These are phyloP conservation scores for Dysidea cf. avara DNA, from an alignment of 37 sponge, comb jelly and placozoan genomes.

Conservation along the genomic window DNA sequence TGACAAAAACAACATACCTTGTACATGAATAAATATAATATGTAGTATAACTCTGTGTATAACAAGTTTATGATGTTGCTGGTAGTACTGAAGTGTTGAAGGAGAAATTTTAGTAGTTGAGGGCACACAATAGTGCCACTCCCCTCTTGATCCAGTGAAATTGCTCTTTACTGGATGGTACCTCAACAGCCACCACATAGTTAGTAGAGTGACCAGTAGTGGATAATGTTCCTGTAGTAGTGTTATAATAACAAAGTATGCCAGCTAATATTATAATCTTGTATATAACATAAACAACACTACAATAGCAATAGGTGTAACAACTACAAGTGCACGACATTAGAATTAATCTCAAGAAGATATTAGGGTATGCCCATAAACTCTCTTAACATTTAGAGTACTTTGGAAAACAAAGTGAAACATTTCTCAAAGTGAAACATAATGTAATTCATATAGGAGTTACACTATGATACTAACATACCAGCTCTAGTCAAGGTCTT, in stretches of 20 bases:
- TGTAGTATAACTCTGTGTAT: too few relatives aligned
- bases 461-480: conserved; percentile 9
- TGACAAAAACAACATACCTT: too few relatives aligned
- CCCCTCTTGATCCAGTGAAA: conserved; percentile 92
- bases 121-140: conserved; percentile 85
- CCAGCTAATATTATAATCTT: not conserved
- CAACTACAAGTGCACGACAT: too few relatives aligned
- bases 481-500: conserved; percentile 98
- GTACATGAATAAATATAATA: too few relatives aligned
- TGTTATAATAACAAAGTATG: not conserved
- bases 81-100: too few relatives aligned
- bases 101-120: conserved; percentile 90
- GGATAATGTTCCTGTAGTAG: conserved; percentile 59
- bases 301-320: not conserved
- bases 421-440: too few relatives aligned
- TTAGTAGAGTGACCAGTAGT: conserved; percentile 90
- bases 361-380: not conserved
- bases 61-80: too few relatives aligned
- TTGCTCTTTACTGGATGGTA: conserved; percentile 77
- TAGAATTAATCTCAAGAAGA: too few relatives aligned
- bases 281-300: not conserved
- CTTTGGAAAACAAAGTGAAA: too few relatives aligned
- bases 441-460: too few relatives aligned
- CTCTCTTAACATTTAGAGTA: not conserved
- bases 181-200: conserved; percentile 81